Base-by-base conservation (phyloP, 2,113 vertebrate species). In the Telmatochromis sp. region DNA sequence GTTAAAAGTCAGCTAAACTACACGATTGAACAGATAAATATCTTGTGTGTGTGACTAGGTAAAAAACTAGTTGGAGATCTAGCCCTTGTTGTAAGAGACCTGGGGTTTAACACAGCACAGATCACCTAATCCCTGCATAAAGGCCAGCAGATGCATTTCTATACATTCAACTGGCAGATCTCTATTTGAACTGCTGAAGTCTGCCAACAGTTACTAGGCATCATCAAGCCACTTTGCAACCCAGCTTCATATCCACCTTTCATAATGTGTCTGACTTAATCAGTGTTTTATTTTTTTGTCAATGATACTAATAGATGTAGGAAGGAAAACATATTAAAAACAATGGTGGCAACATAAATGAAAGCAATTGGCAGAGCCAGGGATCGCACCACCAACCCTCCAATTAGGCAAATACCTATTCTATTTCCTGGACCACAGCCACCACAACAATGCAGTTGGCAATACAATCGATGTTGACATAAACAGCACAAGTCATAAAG, bases 121-220 rank as follows among this genome's bases (percentile, higher is more conserved):
- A 45, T 21, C 14, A 28, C 21, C 0, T 23, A 26, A 45, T 26
- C 5, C 40, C 68, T 17, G 13, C 14, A 70, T 42, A 3, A 28
- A 26, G 23, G 1, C 15, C 68, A 75, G 68, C 40, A 5, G 40
- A 75, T 75, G n/a, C 68, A 75, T 75, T 11, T 75, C 23, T 28
- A 75, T 9, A 17, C 23, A 28, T 47, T 40, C 2, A 17, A 45
- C 37, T 23, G 5, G 37, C 14, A 26, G 40, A 45, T 73, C 8
- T 45, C 21, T 11, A 7, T 47, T 75, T 28, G 42, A 47, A 26
- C 9, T 47, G 40, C 15, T 47, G 68, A 11, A 47, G 40, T 26
- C 40, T 75, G 6, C 42, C 23, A 11, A 75, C 42, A 75, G 70
- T 75, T 47, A 47, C 42, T 4, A 17, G 23, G 70, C 40, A 4